Percentiles rank a stretch among this genome's conserved stretches.
phyloP scores from a whole-genome alignment of 2,797 vertebrate genomes.

The Sebastes kiyomatsui region DNA sequence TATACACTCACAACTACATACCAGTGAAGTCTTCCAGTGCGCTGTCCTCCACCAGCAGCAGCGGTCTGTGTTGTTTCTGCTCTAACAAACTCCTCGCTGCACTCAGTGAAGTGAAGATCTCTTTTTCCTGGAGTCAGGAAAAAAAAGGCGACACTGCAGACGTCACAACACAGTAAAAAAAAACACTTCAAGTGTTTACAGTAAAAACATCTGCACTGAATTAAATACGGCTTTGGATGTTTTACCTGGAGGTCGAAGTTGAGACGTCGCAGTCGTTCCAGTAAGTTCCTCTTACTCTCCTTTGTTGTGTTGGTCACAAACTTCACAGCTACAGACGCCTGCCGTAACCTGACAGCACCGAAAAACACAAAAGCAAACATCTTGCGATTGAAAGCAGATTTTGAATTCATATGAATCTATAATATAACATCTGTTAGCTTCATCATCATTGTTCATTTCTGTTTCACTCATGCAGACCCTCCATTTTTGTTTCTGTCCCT shows the following conservation, averaged over 20 bases:
- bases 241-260: constrained; percentile 87
- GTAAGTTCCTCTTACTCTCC: constrained; percentile 90
- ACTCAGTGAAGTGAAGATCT: constrained; percentile 96
- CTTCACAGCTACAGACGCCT: constrained; percentile 82
- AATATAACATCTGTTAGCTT: accelerated
- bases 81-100: constrained; percentile 91
- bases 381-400: neutral
- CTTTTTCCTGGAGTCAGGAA: constrained; percentile 79
- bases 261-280: constrained; percentile 85
- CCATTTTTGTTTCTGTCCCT: neutral
- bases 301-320: constrained; percentile 99
- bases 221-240: neutral
- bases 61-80: constrained; percentile 86
- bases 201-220: neutral
- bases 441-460: neutral
- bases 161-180: neutral
- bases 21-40: constrained; percentile 92
- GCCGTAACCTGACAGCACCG: constrained; percentile 81
- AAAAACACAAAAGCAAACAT: neutral
- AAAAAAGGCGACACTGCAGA: neutral
- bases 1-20: constrained; percentile 48
- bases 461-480: neutral
- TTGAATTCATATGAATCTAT: neutral
- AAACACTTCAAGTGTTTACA: neutral
- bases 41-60: constrained; percentile 90